Conservation (phyloP, 2,797 vertebrate species). For the Ambastaia sidthimunki region DNA sequence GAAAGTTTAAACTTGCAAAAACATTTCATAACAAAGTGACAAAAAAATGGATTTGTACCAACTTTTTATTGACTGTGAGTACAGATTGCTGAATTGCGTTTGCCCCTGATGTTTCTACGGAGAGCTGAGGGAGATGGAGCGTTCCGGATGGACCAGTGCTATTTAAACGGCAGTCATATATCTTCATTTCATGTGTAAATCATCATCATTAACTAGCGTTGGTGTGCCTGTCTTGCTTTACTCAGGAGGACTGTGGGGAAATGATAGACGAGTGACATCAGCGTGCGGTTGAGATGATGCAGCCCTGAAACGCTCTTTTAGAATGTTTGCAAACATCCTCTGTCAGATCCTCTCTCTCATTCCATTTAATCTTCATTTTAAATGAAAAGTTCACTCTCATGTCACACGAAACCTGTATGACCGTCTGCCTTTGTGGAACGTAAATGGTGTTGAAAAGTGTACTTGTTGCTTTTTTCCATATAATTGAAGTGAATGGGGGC, state of each 20-base stretch:
- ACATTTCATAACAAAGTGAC: background rate
- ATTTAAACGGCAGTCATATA: conserved; percentile 58
- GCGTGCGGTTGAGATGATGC: conserved; percentile 31
- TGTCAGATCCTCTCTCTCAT: background rate
- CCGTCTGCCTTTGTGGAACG: background rate
- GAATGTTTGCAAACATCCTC: conserved; percentile 4
- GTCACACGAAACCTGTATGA: background rate
- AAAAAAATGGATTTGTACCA: conserved; percentile 4
- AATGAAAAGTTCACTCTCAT: background rate
- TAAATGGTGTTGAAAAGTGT: background rate
- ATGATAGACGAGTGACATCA: conserved; percentile 75
- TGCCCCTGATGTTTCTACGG: conserved; percentile 29
- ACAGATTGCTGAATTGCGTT: conserved; percentile 19
- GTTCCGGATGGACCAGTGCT: conserved; percentile 31
- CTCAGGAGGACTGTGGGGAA: conserved; percentile 56
- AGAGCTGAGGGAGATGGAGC: conserved; percentile 36
- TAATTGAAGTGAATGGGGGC: background rate
- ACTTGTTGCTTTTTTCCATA: background rate
- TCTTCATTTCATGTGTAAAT: conserved; percentile 76
- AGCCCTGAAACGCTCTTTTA: background rate
- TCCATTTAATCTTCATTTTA: background rate
- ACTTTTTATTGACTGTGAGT: conserved; percentile 50
- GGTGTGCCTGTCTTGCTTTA: conserved; percentile 60
- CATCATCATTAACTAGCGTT: conserved; percentile 70
- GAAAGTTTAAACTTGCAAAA: conserved; percentile 27